These are phyloP conservation scores for Chloroceryle aenea DNA, from an alignment of 2,113 vertebrate species.

Conservation along the genomic window DNA sequence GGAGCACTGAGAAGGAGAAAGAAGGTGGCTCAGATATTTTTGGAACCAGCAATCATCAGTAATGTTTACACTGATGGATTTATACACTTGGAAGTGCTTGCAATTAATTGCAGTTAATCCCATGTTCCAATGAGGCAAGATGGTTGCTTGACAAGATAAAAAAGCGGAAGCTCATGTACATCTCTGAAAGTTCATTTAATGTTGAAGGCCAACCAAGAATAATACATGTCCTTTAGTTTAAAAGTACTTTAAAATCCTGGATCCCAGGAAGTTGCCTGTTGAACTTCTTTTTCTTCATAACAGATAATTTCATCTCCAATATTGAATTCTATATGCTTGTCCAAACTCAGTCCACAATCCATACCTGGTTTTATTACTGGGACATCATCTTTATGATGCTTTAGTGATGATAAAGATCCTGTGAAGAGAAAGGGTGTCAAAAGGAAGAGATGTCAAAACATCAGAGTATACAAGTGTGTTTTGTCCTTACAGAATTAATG, in stretches of 20 bases:
- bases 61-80: not conserved
- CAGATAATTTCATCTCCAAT: conserved; percentile 88
- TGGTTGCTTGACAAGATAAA: not conserved
- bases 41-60: not conserved
- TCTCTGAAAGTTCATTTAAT: not conserved
- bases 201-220: not conserved
- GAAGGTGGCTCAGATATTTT: not conserved
- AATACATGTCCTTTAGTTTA: not conserved
- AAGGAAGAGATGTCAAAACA: not conserved
- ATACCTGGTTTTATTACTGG: conserved; percentile 84
- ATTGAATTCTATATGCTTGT: conserved; percentile 76
- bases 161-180: not conserved
- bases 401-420: conserved; percentile 87
- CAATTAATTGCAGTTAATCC: not conserved
- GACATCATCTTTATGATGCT: conserved; percentile 91
- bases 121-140: not conserved
- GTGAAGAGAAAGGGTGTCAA: not conserved
- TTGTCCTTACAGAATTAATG: not conserved
- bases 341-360: conserved; percentile 91
- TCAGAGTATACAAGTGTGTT: not conserved
- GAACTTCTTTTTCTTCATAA: conserved; percentile 78
- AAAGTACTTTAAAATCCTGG: conserved; percentile 86
- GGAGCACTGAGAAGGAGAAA: not conserved
- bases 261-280: conserved; percentile 86
- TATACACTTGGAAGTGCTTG: not conserved